Conservation (phyloP, 2,113 vertebrate genomes). For the Polyodon spathula region DNA sequence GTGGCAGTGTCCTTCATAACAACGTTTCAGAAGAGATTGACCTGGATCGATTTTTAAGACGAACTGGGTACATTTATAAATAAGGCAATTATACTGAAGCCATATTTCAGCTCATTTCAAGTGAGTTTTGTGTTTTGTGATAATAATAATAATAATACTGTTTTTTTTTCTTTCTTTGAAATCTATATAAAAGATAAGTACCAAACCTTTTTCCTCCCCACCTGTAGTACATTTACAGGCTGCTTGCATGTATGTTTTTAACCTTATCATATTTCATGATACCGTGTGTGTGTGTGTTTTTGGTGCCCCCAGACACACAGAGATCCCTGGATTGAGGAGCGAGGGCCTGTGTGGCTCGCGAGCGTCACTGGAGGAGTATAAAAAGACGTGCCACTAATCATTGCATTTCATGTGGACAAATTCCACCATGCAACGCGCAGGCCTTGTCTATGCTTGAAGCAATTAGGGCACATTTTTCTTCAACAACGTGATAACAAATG, state of each 20-base stretch:
- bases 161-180: no score
- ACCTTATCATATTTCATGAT: constrained; percentile 41
- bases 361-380: constrained; percentile 41
- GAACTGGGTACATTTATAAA: no score
- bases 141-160: no score
- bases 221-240: no score
- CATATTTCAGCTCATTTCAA: no score
- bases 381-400: constrained; percentile 54
- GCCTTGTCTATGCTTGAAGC: constrained; percentile 53
- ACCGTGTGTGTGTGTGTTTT: constrained; percentile 34
- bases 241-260: constrained; percentile 45
- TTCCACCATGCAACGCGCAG: constrained; percentile 37
- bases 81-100: no score
- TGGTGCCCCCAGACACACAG: constrained; percentile 29
- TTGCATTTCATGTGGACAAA: constrained; percentile 50
- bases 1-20: no score
- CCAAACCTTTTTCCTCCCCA: no score
- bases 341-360: constrained; percentile 13
- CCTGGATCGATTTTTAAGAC: no score
- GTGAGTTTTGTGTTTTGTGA: no score
- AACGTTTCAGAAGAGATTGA: no score
- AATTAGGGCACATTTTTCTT: constrained; percentile 45
- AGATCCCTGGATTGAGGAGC: constrained; percentile 31
- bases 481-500: constrained; percentile 50
- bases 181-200: no score